These are phyloP conservation scores for Ageneiosus marmoratus DNA, from an alignment of 2,113 vertebrate genomes.

Conservation along the genomic window DNA sequence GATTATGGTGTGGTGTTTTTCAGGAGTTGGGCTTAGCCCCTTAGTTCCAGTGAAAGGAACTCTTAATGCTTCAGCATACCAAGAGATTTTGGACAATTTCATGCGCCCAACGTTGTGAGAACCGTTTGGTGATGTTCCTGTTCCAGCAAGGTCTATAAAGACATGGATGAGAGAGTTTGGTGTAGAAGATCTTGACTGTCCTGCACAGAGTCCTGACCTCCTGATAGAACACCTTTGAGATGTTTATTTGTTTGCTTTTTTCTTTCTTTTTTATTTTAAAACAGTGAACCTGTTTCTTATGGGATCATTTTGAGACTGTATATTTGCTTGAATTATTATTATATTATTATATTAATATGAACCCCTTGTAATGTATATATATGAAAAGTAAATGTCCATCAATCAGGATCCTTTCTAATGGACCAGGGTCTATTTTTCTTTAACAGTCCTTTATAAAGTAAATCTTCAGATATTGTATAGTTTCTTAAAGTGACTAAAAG, in stretches of 20 bases:
- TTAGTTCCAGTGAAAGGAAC: no score
- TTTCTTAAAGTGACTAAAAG: background rate
- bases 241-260: background rate
- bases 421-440: background rate
- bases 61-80: no score
- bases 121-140: no score
- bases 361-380: background rate
- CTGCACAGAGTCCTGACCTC: no score
- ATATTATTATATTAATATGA: background rate
- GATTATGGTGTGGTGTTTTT: no score
- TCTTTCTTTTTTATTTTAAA: background rate
- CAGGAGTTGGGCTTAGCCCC: no score
- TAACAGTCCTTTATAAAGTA: background rate
- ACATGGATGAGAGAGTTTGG: no score
- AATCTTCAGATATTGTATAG: background rate
- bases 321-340: background rate
- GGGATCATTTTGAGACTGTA: background rate
- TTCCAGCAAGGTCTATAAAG: no score
- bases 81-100: no score
- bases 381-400: background rate
- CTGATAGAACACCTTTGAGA: no score
- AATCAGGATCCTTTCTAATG: background rate
- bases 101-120: no score
- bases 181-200: no score
- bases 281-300: background rate